Percentiles rank a stretch among this genome's conserved stretches.
These are phyloP conservation scores for Serilophus lunatus DNA, from an alignment of 2,113 vertebrate species.

Conservation along the genomic window DNA sequence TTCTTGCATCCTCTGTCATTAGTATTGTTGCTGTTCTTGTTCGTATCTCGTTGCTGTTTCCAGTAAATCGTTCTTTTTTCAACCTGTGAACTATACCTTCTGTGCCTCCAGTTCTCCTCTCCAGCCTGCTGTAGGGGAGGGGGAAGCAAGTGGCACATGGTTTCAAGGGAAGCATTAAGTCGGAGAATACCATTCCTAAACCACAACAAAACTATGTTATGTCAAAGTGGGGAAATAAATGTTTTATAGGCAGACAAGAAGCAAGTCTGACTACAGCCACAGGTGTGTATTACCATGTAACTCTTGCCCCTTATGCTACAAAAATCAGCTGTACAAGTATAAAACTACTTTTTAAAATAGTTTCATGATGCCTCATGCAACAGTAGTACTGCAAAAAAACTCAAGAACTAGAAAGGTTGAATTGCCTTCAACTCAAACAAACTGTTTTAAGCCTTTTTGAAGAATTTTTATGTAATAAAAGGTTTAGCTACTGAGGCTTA, in stretches of 20 bases:
- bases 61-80: not conserved
- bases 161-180: not conserved
- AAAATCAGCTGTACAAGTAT: not conserved
- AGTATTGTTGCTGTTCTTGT: not conserved
- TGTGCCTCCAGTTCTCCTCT: not conserved
- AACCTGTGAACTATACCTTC: not conserved
- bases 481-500: not conserved
- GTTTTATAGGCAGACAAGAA: not conserved
- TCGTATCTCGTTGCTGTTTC: not conserved
- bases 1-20: not conserved
- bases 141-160: not conserved
- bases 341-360: not conserved
- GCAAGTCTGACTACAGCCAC: not conserved
- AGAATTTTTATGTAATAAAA: slow-evolving; percentile 24
- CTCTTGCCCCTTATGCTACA: not conserved
- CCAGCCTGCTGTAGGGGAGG: not conserved
- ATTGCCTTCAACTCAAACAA: not conserved
- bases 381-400: not conserved
- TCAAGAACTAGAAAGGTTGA: not conserved
- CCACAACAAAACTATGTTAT: not conserved
- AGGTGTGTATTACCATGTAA: not conserved
- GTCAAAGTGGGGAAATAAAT: not conserved
- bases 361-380: not conserved
- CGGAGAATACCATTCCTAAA: not conserved
- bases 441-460: not conserved